Base-by-base conservation (phyloP, 1,140 invertebrate genomes). In the Drosophila mayri region DNA sequence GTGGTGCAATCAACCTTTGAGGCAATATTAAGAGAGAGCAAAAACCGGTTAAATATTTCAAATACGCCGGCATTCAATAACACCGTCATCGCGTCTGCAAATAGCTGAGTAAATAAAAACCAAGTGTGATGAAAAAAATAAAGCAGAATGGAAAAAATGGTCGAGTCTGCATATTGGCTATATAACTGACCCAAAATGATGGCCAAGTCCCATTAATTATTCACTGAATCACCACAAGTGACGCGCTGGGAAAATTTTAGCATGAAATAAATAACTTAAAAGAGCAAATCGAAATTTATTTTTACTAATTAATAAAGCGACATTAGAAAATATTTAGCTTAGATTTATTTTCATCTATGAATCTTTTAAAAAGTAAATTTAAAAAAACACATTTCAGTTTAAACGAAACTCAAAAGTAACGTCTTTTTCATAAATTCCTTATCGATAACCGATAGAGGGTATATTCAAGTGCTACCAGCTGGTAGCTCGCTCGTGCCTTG, bases 11-110 rank as follows among this genome's bases (percentile, higher is more conserved):
- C 70, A 63, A 74, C 71, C 68, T 74, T 74, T 74, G 28, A 74
- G 70, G 68, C 68, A 40, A 52, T 35, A 40, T 35, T 73, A n/a
- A n/a, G 46, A 25, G 35, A 73, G 71, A 73, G 68, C 68, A 74
- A 47, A 74, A 74, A 74, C 71, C 71, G 70, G 71, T 74, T 74
- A n/a, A 73, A 62, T 63, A 74, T 72, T 83, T 80, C 38, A 35
- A 71, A 72, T 67, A 46, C 38, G 41, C 49, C 49, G 46, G 47
- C 49, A 54, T 46, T 72, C 43, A 72, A 44, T 73, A 60, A 12
- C 52, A 46, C 62, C 47, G 67, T 73, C 68, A 72, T 72, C 67
- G 46, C 44, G 43, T 72, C 70, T 72, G 44, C 68, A 49, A 72
- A 73, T 73, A 73, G 55, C 66, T n/a, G 58, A 73, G 35, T 22